Evolutionary conservation across 2,888 invertebrate genomes (phyloP), one percentile per base, ranked within the genome.

Genomic region (Diplolepis rosae): DNA sequence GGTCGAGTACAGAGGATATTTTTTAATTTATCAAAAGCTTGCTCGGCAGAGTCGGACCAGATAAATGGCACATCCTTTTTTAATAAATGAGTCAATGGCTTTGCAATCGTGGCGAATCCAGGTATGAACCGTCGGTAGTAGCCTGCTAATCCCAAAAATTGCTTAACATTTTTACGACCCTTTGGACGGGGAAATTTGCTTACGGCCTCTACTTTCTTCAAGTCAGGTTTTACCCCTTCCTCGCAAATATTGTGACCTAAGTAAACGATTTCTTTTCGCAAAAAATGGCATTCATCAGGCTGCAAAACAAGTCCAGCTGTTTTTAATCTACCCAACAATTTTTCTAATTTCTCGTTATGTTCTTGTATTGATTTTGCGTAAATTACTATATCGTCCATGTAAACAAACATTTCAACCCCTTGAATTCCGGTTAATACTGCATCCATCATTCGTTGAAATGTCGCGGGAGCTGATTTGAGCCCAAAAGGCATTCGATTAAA

Each of bases 221-320:
- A n/a, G n/a, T n/a, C n/a, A n/a, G n/a, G n/a, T n/a, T n/a, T n/a
- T n/a, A n/a, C n/a, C n/a, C n/a, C n/a, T n/a, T n/a, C n/a, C n/a
- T n/a, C n/a, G n/a, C n/a, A n/a, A n/a, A n/a, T n/a, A n/a, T n/a
- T n/a, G n/a, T n/a, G n/a, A n/a, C n/a, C n/a, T n/a, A n/a, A n/a
- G n/a, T n/a, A n/a, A n/a, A n/a, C n/a, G n/a, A n/a, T n/a, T n/a
- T n/a, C n/a, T n/a, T n/a, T n/a, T n/a, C n/a, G n/a, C n/a, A n/a
- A n/a, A n/a, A n/a, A n/a, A n/a, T n/a, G 9, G 27, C 82, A 84
- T 74, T 84, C 82, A 22, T 78, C 76, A 1, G 79, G 77, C 65
- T 85, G 78, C 13, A 85, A 61, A 70, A 79, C 79, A 18, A 85
- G 67, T 39, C 79, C 78, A 42, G 76, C 65, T 15, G 24, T 28